Conservation (phyloP, 2,113 vertebrate species). For the Amphiprion ocellaris region DNA sequence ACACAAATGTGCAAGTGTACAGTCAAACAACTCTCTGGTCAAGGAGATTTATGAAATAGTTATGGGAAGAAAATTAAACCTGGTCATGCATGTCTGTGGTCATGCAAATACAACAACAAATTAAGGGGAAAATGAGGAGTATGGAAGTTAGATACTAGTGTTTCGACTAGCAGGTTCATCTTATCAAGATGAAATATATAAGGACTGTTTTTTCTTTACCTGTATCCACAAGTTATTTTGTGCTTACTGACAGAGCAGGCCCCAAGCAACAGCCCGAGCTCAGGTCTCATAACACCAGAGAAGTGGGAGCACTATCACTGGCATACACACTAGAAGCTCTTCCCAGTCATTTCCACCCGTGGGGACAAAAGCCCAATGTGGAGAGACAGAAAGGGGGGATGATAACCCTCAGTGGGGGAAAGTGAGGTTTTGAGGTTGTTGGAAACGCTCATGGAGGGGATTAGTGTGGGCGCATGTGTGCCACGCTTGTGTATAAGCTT, state of each 20-base stretch:
- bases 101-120: not conserved
- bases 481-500: slow-evolving; percentile 59
- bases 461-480: slow-evolving; percentile 63
- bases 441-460: slow-evolving; percentile 62
- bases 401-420: slow-evolving; percentile 64
- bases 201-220: slow-evolving; percentile 17
- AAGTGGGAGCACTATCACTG: slow-evolving; percentile 70
- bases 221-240: slow-evolving; percentile 32
- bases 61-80: not conserved
- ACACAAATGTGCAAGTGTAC: not conserved
- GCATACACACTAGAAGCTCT: slow-evolving; percentile 68
- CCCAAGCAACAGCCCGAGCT: slow-evolving; percentile 43
- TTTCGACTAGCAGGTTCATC: slow-evolving; percentile 28
- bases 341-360: slow-evolving; percentile 70
- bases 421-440: slow-evolving; percentile 64
- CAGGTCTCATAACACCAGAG: slow-evolving; percentile 64
- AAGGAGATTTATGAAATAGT: not conserved
- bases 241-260: slow-evolving; percentile 54
- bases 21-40: not conserved
- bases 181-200: slow-evolving; percentile 13
- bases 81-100: not conserved
- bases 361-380: slow-evolving; percentile 72
- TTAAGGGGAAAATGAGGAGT: not conserved
- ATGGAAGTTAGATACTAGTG: not conserved
- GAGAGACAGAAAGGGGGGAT: slow-evolving; percentile 56